Conservation (phyloP, 2,113 vertebrate species). For the Neotoma lepida region DNA sequence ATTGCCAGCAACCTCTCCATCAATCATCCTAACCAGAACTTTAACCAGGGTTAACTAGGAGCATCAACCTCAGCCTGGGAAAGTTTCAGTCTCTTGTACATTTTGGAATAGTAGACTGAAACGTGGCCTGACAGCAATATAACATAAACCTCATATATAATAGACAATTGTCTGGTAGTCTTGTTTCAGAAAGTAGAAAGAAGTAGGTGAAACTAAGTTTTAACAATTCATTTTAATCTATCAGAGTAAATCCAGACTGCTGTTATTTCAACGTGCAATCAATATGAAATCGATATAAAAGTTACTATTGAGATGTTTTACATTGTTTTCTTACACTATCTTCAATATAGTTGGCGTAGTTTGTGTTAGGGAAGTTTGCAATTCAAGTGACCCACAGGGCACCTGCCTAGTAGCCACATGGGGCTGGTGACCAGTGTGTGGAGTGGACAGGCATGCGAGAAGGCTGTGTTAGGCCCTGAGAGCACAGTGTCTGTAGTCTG, state of each 20-base stretch:
- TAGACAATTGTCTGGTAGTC: not conserved
- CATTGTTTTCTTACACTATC: not conserved
- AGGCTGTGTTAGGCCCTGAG: accelerated
- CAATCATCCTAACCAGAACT: not conserved
- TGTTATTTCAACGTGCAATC: not conserved
- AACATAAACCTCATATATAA: not conserved
- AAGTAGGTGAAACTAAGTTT: not conserved
- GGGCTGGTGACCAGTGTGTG: not conserved
- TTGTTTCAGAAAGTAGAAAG: conserved; percentile 31
- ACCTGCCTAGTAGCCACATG: not conserved
- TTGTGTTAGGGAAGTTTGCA: not conserved
- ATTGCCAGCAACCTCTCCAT: not conserved
- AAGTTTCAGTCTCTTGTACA: not conserved
- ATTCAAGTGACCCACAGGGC: not conserved
- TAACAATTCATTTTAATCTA: not conserved
- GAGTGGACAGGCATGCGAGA: not conserved
- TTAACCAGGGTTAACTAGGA: not conserved
- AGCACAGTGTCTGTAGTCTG: not conserved
- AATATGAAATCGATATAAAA: not conserved
- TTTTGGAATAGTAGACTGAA: not conserved
- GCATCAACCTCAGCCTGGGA: not conserved
- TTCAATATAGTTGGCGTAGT: not conserved
- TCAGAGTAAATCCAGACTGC: not conserved
- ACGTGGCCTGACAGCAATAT: not conserved
- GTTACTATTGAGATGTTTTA: not conserved